phyloP scores from a whole-genome alignment of 1,140 invertebrate species.

The Halictus rubicundus region DNA sequence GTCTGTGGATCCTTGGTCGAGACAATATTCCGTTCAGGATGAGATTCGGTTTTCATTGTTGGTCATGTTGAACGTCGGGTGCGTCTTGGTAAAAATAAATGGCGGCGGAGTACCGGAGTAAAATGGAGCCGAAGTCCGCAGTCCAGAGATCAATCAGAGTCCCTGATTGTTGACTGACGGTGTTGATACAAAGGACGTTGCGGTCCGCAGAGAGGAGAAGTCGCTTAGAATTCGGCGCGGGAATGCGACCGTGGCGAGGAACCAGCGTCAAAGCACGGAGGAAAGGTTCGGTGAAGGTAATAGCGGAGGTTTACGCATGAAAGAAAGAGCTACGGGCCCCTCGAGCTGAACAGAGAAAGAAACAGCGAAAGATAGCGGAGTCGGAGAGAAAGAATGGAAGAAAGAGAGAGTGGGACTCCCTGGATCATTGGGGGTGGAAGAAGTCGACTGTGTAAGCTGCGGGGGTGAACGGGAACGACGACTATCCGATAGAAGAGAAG shows the following conservation, averaged over 20 bases:
- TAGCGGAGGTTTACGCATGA: conserved; percentile 9
- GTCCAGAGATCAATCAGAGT: conserved; percentile 71
- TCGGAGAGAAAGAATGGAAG: not conserved
- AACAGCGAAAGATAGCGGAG: not conserved
- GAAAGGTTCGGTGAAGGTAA: not conserved
- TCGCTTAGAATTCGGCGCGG: conserved; percentile 34
- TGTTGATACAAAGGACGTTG: conserved; percentile 69
- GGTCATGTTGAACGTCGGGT: no score
- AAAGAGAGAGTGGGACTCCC: conserved; percentile 3
- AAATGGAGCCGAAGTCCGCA: conserved; percentile 8
- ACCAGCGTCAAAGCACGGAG: not conserved
- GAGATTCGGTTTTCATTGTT: no score
- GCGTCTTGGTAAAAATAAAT: no score
- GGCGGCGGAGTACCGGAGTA: not conserved
- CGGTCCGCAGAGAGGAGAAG: conserved; percentile 4
- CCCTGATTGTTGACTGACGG: conserved; percentile 68
- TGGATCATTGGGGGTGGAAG: not conserved
- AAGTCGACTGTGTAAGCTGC: not conserved
- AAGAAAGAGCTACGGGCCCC: not conserved
- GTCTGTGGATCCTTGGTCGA: no score
- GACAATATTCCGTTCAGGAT: no score
- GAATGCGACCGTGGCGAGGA: not conserved
- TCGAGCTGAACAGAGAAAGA: no score
- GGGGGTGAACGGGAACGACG: not conserved
- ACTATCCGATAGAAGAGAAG: not conserved